phyloP scores from a whole-genome alignment of 1,140 invertebrate species.

The Plutomurus gul region DNA sequence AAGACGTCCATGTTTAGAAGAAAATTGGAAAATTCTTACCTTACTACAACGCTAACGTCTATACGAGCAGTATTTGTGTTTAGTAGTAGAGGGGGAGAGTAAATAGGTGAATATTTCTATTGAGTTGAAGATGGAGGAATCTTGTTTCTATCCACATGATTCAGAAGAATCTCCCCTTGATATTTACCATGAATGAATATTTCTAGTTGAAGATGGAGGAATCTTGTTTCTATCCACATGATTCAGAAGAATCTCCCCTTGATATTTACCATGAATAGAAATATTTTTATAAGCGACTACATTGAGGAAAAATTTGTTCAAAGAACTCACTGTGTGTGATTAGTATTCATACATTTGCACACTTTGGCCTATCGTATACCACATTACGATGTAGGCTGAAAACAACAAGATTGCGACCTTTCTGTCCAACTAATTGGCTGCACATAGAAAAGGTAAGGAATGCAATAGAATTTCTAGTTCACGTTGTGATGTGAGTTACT shows the following conservation, averaged over 20 bases:
- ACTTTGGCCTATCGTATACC: too few relatives aligned
- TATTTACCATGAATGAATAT: neutral
- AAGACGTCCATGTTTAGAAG: constrained; percentile 24
- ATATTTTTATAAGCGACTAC: neutral
- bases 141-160: too few relatives aligned
- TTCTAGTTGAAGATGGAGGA: neutral
- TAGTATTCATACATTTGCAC: neutral
- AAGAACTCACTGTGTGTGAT: neutral
- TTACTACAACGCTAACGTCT: too few relatives aligned
- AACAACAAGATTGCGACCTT: neutral
- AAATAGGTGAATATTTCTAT: too few relatives aligned
- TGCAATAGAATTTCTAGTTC: constrained; percentile 14
- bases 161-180: too few relatives aligned
- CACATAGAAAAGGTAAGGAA: neutral
- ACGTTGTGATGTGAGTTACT: constrained; percentile 5
- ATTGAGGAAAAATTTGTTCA: neutral
- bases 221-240: too few relatives aligned
- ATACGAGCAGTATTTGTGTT: too few relatives aligned
- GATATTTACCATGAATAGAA: neutral
- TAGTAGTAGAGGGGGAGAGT: too few relatives aligned
- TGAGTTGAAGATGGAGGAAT: too few relatives aligned
- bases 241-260: too few relatives aligned
- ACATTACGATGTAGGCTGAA: too few relatives aligned
- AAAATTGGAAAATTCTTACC: constrained; percentile 1
- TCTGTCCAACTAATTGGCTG: neutral